Evolutionary conservation across 2,888 invertebrate genomes (phyloP).

Genomic region (Auanema sp.): DNA sequence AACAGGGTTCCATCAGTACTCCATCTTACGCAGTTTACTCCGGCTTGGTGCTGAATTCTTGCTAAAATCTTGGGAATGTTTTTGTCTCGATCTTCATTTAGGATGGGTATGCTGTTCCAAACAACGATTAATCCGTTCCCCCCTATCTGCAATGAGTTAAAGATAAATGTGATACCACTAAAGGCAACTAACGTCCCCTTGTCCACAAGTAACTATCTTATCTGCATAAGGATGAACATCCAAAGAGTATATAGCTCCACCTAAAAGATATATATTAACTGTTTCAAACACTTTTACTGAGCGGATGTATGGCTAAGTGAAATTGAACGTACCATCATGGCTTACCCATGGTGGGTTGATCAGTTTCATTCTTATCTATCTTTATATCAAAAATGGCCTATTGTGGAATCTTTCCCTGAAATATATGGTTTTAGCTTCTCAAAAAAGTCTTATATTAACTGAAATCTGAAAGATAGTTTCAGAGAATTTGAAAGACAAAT

Average conservation of each 20-base stretch:
- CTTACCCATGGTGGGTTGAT: constrained; percentile 24
- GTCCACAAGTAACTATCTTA: constrained; percentile 56
- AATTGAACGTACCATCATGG: constrained; percentile 23
- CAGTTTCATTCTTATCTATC: constrained; percentile 5
- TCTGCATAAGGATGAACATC: constrained; percentile 51
- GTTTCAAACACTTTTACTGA: too few species aligned
- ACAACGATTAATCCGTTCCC: constrained; percentile 47
- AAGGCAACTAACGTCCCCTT: constrained; percentile 30
- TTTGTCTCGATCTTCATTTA: constrained; percentile 24
- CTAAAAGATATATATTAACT: constrained; percentile 26
- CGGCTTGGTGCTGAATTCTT: constrained; percentile 31
- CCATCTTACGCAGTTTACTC: constrained; percentile 57
- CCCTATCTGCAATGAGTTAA: constrained; percentile 20
- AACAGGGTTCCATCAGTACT: constrained; percentile 37
- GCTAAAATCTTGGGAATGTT: constrained; percentile 25
- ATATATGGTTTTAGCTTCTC: too few species aligned
- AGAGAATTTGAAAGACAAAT: too few species aligned
- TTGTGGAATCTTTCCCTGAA: too few species aligned
- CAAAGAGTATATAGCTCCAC: constrained; percentile 53
- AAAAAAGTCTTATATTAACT: too few species aligned
- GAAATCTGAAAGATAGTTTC: too few species aligned
- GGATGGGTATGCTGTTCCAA: constrained; percentile 44
- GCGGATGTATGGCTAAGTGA: too few species aligned
- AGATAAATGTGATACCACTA: neutral
- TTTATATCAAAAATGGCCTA: too few species aligned